Conservation (phyloP, 2,797 vertebrate species). For the Huso huso region DNA sequence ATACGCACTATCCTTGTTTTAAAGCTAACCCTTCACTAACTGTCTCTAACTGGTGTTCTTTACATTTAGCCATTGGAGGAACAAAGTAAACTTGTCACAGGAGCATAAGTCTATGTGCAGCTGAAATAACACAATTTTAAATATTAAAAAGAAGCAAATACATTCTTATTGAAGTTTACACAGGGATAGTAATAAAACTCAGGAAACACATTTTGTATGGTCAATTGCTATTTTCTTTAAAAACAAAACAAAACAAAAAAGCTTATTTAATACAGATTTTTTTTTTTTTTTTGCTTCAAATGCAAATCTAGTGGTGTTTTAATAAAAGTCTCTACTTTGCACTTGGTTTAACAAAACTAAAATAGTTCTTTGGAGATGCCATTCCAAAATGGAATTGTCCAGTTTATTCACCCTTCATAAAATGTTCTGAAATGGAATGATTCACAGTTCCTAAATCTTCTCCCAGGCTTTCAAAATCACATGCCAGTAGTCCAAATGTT, state of each 20-base stretch:
- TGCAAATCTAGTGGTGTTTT: slow-evolving; percentile 35
- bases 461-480: background rate
- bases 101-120: no score
- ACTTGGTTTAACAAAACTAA: slow-evolving; percentile 22
- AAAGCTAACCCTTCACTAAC: no score
- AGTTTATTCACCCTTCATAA: slow-evolving; percentile 15
- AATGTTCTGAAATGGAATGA: background rate
- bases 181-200: no score
- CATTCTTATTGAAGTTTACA: no score
- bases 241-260: slow-evolving; percentile 18
- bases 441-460: slow-evolving; percentile 13
- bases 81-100: no score
- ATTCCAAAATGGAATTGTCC: slow-evolving; percentile 14
- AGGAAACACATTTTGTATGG: background rate
- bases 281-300: slow-evolving; percentile 23
- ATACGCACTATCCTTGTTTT: no score
- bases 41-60: no score
- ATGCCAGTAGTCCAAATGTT: no score
- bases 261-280: slow-evolving; percentile 52
- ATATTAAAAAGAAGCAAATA: no score
- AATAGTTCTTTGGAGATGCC: slow-evolving; percentile 13
- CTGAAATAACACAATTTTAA: no score
- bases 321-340: slow-evolving; percentile 25
- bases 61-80: no score
- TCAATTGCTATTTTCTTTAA: background rate